A percentile compares a stretch with the other conserved stretches of the same genome.
These are phyloP conservation scores for Tragopan temminckii DNA, from an alignment of 2,797 vertebrate species.

Conservation along the genomic window DNA sequence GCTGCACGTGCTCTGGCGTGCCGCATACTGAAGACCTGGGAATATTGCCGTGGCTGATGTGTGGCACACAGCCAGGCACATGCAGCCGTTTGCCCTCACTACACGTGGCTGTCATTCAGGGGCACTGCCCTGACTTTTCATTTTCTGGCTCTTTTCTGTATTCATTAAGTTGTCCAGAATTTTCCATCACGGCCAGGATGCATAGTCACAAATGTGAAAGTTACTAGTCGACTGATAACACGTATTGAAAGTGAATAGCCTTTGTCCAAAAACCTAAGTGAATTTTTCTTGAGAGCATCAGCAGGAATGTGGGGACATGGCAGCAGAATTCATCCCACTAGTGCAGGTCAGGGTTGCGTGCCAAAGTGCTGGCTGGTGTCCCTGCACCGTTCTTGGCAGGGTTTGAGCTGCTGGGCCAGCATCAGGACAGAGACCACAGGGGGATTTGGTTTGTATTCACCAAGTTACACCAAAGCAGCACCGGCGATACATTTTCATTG, in stretches of 20 bases:
- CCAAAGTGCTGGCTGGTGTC: neutral
- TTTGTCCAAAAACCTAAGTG: neutral
- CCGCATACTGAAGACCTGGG: neutral
- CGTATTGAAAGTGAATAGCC: neutral
- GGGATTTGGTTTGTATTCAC: neutral
- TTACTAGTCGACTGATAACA: rapidly evolving
- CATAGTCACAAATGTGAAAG: neutral
- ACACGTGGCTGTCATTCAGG: neutral
- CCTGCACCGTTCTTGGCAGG: rapidly evolving
- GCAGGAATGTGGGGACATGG: neutral
- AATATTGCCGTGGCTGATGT: neutral
- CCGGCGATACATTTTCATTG: rapidly evolving
- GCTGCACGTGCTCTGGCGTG: neutral
- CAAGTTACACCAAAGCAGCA: neutral
- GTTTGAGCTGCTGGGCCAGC: rapidly evolving
- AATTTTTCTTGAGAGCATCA: neutral
- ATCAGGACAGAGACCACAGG: neutral
- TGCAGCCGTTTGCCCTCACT: neutral
- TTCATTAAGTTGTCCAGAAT: neutral
- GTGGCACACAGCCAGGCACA: rapidly evolving
- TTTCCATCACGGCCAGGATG: neutral
- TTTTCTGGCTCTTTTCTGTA: neutral
- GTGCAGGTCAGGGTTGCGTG: neutral
- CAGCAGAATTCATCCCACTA: neutral
- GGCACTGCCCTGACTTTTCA: neutral